Evolutionary conservation across 2,888 invertebrate species (phyloP).

Genomic region (Stenotaenia linearis): DNA sequence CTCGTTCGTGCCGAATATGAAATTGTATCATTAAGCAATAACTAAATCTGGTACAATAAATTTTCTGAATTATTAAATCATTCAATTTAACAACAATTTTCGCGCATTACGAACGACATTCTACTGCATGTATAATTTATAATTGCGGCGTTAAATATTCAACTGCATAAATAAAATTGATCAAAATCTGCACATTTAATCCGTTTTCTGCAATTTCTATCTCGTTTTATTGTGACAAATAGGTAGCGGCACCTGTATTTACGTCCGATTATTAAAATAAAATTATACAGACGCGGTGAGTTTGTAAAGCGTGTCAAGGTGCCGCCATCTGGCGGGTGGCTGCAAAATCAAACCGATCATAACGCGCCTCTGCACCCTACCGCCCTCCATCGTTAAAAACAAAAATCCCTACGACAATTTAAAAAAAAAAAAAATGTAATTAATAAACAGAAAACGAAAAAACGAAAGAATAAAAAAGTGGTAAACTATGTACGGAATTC

Average conservation of each 20-base stretch:
- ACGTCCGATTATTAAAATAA: background rate
- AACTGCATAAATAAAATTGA: background rate
- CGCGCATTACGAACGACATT: no score
- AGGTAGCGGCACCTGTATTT: background rate
- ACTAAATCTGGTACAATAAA: no score
- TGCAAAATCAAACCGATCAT: background rate
- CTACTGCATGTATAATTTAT: no score
- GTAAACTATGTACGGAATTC: slow-evolving; percentile 1
- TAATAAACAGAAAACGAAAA: background rate
- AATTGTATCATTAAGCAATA: no score
- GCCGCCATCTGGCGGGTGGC: slow-evolving; percentile 18
- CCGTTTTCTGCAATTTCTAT: no score
- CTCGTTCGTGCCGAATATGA: no score
- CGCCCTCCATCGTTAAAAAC: background rate
- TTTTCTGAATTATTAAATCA: no score
- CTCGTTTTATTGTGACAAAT: background rate
- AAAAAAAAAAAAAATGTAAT: no score
- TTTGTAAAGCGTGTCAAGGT: background rate
- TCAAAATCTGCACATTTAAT: background rate
- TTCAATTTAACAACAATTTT: no score
- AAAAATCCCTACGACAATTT: no score
- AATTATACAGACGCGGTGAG: background rate
- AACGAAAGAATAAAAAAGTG: background rate
- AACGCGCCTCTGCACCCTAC: background rate
- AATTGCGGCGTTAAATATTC: background rate